Base-by-base conservation (phyloP, 2,797 vertebrate species). In the Typhlichthys eigenmanni region DNA sequence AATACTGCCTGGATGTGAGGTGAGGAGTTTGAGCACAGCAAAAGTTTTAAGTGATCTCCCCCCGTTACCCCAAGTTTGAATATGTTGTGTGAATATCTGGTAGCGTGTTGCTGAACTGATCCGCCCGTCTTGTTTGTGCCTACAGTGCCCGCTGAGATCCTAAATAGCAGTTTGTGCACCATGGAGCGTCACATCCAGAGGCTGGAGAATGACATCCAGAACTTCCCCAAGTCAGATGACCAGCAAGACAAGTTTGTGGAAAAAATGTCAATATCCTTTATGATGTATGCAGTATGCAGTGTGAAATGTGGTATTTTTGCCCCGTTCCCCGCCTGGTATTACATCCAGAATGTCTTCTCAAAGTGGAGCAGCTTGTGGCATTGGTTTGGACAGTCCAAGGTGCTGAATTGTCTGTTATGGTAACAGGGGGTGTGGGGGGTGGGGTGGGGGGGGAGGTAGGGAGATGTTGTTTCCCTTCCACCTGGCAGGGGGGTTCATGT, bases 201-300 rank as follows among this genome's bases (percentile, higher is more conserved):
- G 50, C 91, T 99, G 4, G 96, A 98, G 88, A 93, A 85, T 4
- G 95, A 97, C 85, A 95, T 98, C 13, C 67, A 92, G 84, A 96
- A 94, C 63, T 98, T 98, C 79, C 94, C 95, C 0, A 93, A 96
- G 84, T 92, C 79, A 1, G 92, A 97, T 2, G 94, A 96, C 69
- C 79, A 79, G 0, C 92, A 91, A 52, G 97, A 99, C 87, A 98
- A 95, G 92, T 99, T 99, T 90, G 95, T 99, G 51, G 93, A 95
- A 83, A 98, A 98, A 85, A 95, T 99, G 96, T 94, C 82, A 1
- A 99, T 99, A 99, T 99, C 98, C 98, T 99, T 98, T 94, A 74
- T 61, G 64, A 13, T 2, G 45, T 38, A 38, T 38, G 7, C 2
- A 48, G n/a, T 24, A 24, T 24, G 24, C 34, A 38, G 7, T 8